These are phyloP conservation scores for Geotrypetes seraphini DNA, from an alignment of 2,797 vertebrate genomes.

Conservation along the genomic window DNA sequence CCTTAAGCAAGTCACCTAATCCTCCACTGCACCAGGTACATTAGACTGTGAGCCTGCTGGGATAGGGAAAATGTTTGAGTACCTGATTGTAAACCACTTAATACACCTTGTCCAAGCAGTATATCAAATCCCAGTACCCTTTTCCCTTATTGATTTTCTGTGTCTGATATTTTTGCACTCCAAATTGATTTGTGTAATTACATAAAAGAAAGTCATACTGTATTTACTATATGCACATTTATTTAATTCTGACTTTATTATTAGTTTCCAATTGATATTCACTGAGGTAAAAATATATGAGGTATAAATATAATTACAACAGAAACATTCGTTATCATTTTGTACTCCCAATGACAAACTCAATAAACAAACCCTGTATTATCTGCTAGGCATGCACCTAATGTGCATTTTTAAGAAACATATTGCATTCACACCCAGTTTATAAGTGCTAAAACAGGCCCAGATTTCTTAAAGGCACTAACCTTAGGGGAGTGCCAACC, in stretches of 20 bases:
- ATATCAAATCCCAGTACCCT: too few relatives aligned
- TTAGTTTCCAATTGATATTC: constrained; percentile 56
- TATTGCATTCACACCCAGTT: constrained; percentile 8
- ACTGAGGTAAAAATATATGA: constrained; percentile 63
- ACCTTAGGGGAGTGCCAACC: too few relatives aligned
- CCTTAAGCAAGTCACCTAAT: too few relatives aligned
- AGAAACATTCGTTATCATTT: constrained; percentile 47
- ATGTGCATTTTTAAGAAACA: constrained; percentile 14
- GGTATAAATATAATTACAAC: constrained; percentile 57
- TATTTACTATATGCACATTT: constrained; percentile 48
- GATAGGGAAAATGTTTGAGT: too few relatives aligned
- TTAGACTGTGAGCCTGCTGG: too few relatives aligned
- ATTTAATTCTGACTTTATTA: constrained; percentile 46
- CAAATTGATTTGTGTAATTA: too few relatives aligned
- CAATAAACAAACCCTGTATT: constrained; percentile 36
- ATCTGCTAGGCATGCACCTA: constrained; percentile 24
- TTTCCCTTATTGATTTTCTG: too few relatives aligned
- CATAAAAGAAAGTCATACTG: constrained; percentile 16
- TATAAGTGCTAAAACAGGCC: constrained; percentile 10
- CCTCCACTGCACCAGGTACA: too few relatives aligned
- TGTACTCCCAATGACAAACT: constrained; percentile 38
- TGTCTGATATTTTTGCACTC: too few relatives aligned
- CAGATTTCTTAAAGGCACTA: too few relatives aligned
- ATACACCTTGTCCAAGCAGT: too few relatives aligned
- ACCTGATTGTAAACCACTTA: too few relatives aligned